Base-by-base conservation (phyloP, 2,888 invertebrate species). In the Myopa testacea region DNA sequence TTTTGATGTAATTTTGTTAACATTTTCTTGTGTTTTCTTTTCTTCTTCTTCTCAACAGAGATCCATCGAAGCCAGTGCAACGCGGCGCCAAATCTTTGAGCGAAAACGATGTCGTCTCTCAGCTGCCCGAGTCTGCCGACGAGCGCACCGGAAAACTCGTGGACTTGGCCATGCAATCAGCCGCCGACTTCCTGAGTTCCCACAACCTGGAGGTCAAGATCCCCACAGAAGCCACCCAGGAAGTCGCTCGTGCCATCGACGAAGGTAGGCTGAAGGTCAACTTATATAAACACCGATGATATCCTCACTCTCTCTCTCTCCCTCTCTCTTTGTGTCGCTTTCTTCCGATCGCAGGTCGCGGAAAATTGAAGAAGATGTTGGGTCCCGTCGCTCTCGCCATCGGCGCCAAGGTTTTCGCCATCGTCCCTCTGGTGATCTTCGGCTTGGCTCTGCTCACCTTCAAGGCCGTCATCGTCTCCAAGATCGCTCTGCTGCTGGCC, bases 401-500 rank as follows among this genome's bases (percentile, higher is more conserved):
- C 26, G 95, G 93, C 55, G 92, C 94, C 37, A 95, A 95, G 85
- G 89, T 94, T 76, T 91, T 95, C 75, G 93, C 94, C 0, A 88
- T 95, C 0, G 87, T 94, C 0, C 95, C 95, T 0, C 87, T 95
- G 8, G 88, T 94, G 26, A 91, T 95, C 80, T 94, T 94, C 26
- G 93, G 93, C 70, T 90, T 95, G 0, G 93, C 93, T 0, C 90
- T 95, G 34, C 88, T 95, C 82, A 93, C 94, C 38, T 91, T 93
- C 67, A 96, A 95, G 89, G 95, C 95, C 45, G 89, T 95, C 76
- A 90, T 95, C 81, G 92, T 95, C 16, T 93, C 95, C 71, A 96
- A 95, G 87, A 89, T 95, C 78, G 95, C 96, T 1, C 92, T 96
- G 81, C 88, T 95, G 72, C 90, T 95, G 62, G 94, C 95, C 38